Percentiles rank a stretch among this genome's conserved stretches.
These are phyloP conservation scores for Eupithecia exiguata DNA, from an alignment of 2,888 invertebrate species.

Conservation along the genomic window DNA sequence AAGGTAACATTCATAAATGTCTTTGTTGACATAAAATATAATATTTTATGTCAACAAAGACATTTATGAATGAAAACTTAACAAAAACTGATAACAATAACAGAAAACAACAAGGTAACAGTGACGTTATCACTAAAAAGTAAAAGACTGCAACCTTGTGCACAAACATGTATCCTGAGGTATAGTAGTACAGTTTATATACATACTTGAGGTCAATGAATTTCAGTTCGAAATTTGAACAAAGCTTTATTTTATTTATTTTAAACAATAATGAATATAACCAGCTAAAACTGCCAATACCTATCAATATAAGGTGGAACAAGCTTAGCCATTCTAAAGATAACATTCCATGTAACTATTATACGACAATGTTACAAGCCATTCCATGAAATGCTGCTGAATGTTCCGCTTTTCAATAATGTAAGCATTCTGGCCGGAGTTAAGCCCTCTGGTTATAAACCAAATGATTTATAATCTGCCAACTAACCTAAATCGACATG, in stretches of 20 bases:
- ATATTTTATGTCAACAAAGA: too few species aligned
- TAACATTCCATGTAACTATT: constrained; percentile 38
- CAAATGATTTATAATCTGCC: neutral
- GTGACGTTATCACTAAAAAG: too few species aligned
- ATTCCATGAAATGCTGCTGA: constrained; percentile 33
- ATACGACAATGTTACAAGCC: constrained; percentile 39
- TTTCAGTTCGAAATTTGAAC: too few species aligned
- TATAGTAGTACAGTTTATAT: too few species aligned
- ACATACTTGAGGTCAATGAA: too few species aligned
- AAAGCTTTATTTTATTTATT: neutral
- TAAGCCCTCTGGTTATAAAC: neutral
- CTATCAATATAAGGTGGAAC: constrained; percentile 1
- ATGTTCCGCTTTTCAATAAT: constrained; percentile 22
- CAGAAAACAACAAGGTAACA: too few species aligned
- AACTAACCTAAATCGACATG: neutral
- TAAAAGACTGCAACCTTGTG: too few species aligned
- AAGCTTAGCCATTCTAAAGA: constrained; percentile 7
- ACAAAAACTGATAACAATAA: too few species aligned
- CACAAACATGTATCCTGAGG: too few species aligned
- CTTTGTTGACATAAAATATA: too few species aligned
- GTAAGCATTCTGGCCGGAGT: neutral
- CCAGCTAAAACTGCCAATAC: neutral
- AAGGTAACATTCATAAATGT: too few species aligned
- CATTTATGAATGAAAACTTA: too few species aligned
- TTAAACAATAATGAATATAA: neutral